Base-by-base conservation (phyloP, 1,140 invertebrate species). In the Ips nitidus region DNA sequence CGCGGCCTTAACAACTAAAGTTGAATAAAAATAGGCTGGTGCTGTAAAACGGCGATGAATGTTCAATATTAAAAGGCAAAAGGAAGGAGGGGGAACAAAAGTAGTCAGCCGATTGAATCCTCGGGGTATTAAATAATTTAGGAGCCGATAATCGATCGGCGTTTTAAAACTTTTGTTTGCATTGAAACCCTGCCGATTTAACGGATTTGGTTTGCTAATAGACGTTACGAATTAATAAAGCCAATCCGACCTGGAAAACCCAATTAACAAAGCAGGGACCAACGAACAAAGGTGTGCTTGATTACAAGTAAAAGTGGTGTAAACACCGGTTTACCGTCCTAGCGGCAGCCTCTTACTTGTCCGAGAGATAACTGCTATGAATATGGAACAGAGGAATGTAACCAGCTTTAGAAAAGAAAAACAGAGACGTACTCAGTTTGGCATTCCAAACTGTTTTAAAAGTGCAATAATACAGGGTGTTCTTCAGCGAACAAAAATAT, bases 321-420 rank as follows among this genome's bases (percentile, higher is more conserved):
- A 79, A 80, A 80, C 79, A 80, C 79, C 76, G 77, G 76, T 80
- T 79, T 79, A 79, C 77, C 78, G 77, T 76, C 70, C 69, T 52
- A 43, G 61, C 53, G 73, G 67, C 78, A 78, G 77, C 66, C 77
- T 69, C 66, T 73, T 71, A 74, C 75, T 77, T 76, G 75, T 77
- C 75, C 71, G 63, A 75, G 73, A 78, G 76, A 77, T 77, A 77
- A 76, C 77, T 73, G 75, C 77, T 76, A 78, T 78, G 77, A 78
- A 78, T 78, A 78, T 78, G 77, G 77, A 78, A 76, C 71, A 75
- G 76, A 69, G 22, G 22, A 22, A 22, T 22, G 22, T 22, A 22
- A 22, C 22, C 22, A 22, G 22, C 22, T 22, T 22, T 22, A 22
- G 22, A 22, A 22, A 22, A 22, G 22, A 22, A 22, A 22, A 41